These are phyloP conservation scores for Osedax fenrisi DNA, from an alignment of 2,888 invertebrate species.

Conservation along the genomic window DNA sequence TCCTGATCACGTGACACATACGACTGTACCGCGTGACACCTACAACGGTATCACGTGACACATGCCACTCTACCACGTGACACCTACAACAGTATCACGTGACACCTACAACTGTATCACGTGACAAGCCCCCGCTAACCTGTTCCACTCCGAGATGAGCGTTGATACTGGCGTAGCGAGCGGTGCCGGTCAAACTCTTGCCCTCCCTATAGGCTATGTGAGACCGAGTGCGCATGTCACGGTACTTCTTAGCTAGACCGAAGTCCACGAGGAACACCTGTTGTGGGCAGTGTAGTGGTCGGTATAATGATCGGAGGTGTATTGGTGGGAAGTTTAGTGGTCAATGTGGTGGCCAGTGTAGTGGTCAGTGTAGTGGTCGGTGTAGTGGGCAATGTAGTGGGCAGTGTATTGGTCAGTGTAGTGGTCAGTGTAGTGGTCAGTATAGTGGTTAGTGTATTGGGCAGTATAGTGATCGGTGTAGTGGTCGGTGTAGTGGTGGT, in stretches of 20 bases:
- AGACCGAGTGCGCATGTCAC: conserved; percentile 37
- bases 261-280: conserved; percentile 38
- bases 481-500: background rate
- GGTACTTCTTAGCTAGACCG: conserved; percentile 40
- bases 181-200: conserved; percentile 41
- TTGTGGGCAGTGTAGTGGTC: background rate
- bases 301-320: too few relatives aligned
- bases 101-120: too few relatives aligned
- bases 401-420: too few relatives aligned
- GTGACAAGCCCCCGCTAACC: too few relatives aligned
- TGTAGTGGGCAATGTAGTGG: background rate
- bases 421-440: too few relatives aligned
- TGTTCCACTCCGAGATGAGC: conserved; percentile 40
- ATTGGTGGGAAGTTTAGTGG: too few relatives aligned
- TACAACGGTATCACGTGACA: too few relatives aligned
- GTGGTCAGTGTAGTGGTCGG: background rate
- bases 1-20: too few relatives aligned
- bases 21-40: too few relatives aligned
- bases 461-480: background rate
- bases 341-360: background rate
- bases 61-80: too few relatives aligned
- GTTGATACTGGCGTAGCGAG: conserved; percentile 41
- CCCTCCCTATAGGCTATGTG: conserved; percentile 41
- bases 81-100: too few relatives aligned
- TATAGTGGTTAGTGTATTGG: background rate